Conservation (phyloP, 2,113 vertebrate genomes). For the Pampusana beccarii region DNA sequence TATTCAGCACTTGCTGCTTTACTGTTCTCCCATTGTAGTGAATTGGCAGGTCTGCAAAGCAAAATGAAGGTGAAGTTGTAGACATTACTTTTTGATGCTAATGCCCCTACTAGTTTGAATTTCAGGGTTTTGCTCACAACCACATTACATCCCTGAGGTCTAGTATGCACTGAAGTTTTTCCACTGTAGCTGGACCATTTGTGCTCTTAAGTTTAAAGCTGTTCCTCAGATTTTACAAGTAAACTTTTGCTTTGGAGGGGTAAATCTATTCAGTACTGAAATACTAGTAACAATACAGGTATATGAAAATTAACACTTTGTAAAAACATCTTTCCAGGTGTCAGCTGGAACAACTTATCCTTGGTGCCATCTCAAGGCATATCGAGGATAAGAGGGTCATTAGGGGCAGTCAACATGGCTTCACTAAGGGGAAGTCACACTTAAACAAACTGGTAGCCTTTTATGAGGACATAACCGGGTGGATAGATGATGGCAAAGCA, state of each 20-base stretch:
- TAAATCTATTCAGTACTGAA: not conserved
- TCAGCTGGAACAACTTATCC: not conserved
- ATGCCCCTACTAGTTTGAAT: not conserved
- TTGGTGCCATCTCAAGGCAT: too few species aligned
- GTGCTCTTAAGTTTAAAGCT: too few species aligned
- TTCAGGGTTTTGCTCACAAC: not conserved
- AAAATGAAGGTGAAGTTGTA: not conserved
- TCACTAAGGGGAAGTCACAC: too few species aligned
- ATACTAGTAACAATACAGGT: not conserved
- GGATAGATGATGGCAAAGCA: too few species aligned
- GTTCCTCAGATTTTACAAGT: not conserved
- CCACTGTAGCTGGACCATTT: not conserved
- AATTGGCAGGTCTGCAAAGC: not conserved
- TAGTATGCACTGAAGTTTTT: not conserved
- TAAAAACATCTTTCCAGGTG: not conserved
- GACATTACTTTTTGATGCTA: not conserved
- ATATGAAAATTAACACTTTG: not conserved
- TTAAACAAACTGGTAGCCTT: too few species aligned
- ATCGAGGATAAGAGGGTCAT: too few species aligned
- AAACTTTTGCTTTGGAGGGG: not conserved
- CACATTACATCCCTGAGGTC: not conserved
- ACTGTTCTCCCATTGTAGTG: fast-evolving
- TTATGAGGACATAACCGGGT: too few species aligned
- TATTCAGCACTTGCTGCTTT: not conserved
- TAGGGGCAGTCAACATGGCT: too few species aligned